phyloP scores from a whole-genome alignment of 2,888 invertebrate genomes.

The Escarpia spicata region DNA sequence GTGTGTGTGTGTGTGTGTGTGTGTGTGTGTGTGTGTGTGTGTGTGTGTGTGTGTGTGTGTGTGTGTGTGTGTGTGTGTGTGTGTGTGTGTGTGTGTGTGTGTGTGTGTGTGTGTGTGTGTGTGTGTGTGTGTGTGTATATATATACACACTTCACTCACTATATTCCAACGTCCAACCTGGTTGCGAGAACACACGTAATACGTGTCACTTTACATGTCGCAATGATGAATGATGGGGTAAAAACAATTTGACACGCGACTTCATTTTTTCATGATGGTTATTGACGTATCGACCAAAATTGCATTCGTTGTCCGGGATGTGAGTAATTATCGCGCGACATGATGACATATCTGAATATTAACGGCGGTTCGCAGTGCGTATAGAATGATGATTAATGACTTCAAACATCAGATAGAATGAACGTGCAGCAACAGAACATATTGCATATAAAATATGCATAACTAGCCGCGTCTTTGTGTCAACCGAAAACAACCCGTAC shows the following conservation, averaged over 20 bases:
- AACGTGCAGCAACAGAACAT: neutral
- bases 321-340: neutral
- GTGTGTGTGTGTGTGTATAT: too few relatives aligned
- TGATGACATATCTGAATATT: neutral
- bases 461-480: neutral
- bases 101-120: too few relatives aligned
- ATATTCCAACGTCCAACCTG: too few relatives aligned
- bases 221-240: neutral
- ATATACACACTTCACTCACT: too few relatives aligned
- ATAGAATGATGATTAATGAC: neutral
- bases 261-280: neutral
- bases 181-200: neutral
- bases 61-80: too few relatives aligned
- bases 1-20: too few relatives aligned
- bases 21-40: too few relatives aligned
- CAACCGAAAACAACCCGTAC: neutral
- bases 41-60: too few relatives aligned
- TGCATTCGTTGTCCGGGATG: neutral
- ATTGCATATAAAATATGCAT: neutral
- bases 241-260: neutral
- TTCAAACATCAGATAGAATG: neutral
- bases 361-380: neutral
- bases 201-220: neutral
- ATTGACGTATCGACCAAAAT: neutral
- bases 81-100: too few relatives aligned